Evolutionary conservation across 2,888 invertebrate species (phyloP).

Genomic region (Hemithea aestivaria): DNA sequence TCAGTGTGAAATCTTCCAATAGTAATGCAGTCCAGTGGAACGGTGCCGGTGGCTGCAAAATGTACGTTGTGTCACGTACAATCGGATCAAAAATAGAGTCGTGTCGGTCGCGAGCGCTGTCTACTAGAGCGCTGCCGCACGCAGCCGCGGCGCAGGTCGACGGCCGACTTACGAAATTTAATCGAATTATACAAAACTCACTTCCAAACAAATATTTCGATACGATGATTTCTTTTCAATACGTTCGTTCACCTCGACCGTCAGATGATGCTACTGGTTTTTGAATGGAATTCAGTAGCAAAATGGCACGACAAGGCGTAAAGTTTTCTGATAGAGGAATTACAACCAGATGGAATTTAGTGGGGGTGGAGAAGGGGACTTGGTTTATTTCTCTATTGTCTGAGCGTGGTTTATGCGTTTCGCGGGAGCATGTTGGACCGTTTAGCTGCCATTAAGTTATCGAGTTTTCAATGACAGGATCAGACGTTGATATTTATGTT

Average conservation of each 20-base stretch:
- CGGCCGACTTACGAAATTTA: conserved; percentile 57
- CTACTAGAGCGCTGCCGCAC: conserved; percentile 7
- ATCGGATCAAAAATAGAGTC: conserved; percentile 53
- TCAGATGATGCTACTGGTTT: conserved; percentile 14
- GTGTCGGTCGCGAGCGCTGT: conserved; percentile 34
- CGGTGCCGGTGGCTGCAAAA: conserved; percentile 52
- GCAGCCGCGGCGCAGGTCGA: conserved; percentile 42
- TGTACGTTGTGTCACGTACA: conserved; percentile 68
- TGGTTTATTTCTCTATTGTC: conserved; percentile 71
- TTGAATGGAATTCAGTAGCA: conserved; percentile 35
- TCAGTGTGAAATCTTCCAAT: conserved; percentile 63
- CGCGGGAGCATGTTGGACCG: conserved; percentile 30
- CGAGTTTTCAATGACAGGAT: conserved; percentile 47
- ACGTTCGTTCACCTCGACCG: conserved; percentile 37
- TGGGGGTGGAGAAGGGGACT: conserved; percentile 55
- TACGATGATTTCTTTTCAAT: conserved; percentile 37
- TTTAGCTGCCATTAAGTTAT: conserved; percentile 49
- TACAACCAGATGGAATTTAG: conserved; percentile 38
- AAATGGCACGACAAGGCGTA: conserved; percentile 32
- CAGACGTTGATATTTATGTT: conserved; percentile 48
- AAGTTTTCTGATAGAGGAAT: conserved; percentile 41
- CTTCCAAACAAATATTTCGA: conserved; percentile 44
- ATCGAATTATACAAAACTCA: conserved; percentile 58
- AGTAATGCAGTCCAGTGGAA: conserved; percentile 57
- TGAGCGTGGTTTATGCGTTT: conserved; percentile 46